Evolutionary conservation across 2,888 invertebrate genomes (phyloP), one percentile per base, ranked within the genome.

Genomic region (Eulithis testata): DNA sequence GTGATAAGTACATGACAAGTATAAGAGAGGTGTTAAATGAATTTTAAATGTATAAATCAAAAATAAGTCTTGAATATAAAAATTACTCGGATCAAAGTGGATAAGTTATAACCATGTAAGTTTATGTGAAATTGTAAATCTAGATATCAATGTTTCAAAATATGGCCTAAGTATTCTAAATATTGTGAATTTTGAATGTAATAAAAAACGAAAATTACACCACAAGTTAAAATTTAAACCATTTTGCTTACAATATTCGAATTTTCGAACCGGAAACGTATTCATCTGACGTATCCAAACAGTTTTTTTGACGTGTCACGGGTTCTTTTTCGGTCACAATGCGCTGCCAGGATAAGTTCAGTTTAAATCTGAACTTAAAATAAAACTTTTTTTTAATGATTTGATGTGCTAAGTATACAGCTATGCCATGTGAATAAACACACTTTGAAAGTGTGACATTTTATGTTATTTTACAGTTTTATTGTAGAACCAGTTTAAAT

Each of bases 401-500:
- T 47, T 7, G 14, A 47, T 47, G 40, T 43, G 49, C 49, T 56
- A 44, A 54, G 31, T 36, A 21, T 21, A 12, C 51, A 60, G 21
- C 44, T 27, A 65, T 60, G 40, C 55, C 59, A 63, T 53, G 56
- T 54, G 52, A 58, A 31, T 21, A 31, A 31, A 54, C 75, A 76
- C 76, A 76, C 77, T 77, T 76, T 76, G 70, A 76, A 79, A 82
- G 74, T 85, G 85, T 85, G 87, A 80, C 81, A 80, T 87, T 82
- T 79, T 77, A 81, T 84, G 83, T 87, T 69, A 66, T 89, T 90
- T 89, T 90, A 89, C 89, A 86, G 86, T 85, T 90, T 88, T 90
- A 90, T 88, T 88, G 86, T 90, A 90, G 85, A 85, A 68, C 82
- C 87, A 88, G 90, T 90, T 86, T 90, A 80, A 85, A 80, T 91